Evolutionary conservation across 2,113 vertebrate species (phyloP).

Genomic region (Oncorhynchus tshawytscha): DNA sequence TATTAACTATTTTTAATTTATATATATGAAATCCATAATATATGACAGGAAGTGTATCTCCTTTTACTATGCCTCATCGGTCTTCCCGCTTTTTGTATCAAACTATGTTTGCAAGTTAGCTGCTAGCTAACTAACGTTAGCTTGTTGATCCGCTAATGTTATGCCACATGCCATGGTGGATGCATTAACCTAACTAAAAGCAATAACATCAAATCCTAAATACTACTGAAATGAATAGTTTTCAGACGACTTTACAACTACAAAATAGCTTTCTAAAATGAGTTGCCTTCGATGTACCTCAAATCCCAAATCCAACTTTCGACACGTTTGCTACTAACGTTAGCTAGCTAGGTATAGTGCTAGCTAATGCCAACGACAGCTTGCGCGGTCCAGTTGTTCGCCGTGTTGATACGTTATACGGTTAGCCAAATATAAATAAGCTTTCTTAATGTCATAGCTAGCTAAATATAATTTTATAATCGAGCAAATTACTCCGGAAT

Average conservation of each 20-base stretch:
- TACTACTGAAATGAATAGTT: neutral
- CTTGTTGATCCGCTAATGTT: too few relatives aligned
- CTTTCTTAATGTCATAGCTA: neutral
- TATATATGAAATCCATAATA: neutral
- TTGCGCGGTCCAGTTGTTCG: neutral
- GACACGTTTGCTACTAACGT: too few relatives aligned
- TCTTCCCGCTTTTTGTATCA: slow-evolving; percentile 49
- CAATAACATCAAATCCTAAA: too few relatives aligned
- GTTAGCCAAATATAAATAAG: neutral
- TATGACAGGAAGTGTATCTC: neutral
- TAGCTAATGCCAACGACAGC: neutral
- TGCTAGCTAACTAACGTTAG: too few relatives aligned
- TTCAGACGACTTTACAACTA: slow-evolving; percentile 6
- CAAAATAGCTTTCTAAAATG: slow-evolving; percentile 8
- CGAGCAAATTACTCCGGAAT: slow-evolving; percentile 3
- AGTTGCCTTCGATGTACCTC: too few relatives aligned
- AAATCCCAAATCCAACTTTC: too few relatives aligned
- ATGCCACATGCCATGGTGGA: too few relatives aligned
- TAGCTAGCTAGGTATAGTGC: neutral
- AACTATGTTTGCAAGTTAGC: neutral
- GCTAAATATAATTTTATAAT: neutral
- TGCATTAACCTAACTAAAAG: too few relatives aligned
- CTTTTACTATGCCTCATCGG: neutral
- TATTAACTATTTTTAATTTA: neutral
- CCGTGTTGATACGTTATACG: neutral